Percentiles rank a stretch among this genome's conserved stretches.
Evolutionary conservation across 2,797 vertebrate species (phyloP).

Genomic region (Argyrosomus regius): DNA sequence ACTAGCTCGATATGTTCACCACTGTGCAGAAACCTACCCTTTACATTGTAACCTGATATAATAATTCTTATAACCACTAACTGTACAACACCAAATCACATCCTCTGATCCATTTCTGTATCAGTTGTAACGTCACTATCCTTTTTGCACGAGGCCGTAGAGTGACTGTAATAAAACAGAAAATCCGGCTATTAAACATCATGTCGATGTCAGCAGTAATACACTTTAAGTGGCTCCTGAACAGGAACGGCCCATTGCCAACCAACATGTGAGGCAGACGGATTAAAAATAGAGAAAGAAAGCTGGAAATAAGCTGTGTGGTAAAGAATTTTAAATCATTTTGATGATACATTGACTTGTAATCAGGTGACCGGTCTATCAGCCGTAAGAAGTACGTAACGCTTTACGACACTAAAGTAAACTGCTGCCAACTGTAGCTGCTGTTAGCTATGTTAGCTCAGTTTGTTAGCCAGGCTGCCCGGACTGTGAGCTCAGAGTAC

Average conservation of each 20-base stretch:
- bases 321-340: too few species aligned
- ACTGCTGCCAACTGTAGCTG: too few species aligned
- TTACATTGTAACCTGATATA: background rate
- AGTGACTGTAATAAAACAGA: conserved; percentile 3
- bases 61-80: background rate
- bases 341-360: too few species aligned
- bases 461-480: too few species aligned
- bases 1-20: conserved; percentile 31
- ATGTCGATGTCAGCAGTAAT: conserved; percentile 4
- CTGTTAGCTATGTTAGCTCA: too few species aligned
- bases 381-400: too few species aligned
- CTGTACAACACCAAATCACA: background rate
- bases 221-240: background rate
- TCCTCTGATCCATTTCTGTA: background rate
- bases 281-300: background rate
- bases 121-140: background rate
- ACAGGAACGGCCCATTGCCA: background rate
- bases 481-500: too few species aligned
- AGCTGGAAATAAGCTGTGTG: background rate
- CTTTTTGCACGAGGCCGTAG: conserved; percentile 6
- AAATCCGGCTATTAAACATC: background rate
- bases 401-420: too few species aligned
- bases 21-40: background rate
- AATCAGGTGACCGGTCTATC: too few species aligned
- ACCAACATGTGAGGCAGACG: background rate